Evolutionary conservation across 2,888 invertebrate species (phyloP).

Genomic region (Subacronicta megacephala): DNA sequence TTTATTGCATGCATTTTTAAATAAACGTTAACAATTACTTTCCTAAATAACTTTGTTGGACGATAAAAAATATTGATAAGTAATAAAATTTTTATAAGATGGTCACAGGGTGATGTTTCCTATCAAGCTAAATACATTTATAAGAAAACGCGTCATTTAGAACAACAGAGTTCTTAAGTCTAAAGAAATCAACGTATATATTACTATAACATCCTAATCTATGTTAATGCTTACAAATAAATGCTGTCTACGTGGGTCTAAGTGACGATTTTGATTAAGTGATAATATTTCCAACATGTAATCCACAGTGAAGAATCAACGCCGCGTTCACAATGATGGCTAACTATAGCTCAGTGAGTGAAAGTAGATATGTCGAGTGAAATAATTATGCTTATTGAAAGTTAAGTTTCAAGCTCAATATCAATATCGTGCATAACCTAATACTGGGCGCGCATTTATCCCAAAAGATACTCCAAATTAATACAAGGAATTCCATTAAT

Average conservation of each 20-base stretch:
- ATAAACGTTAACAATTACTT: conserved; percentile 79
- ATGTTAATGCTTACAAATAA: conserved; percentile 87
- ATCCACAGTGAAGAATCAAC: conserved; percentile 28
- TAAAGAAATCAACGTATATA: conserved; percentile 89
- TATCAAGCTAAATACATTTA: conserved; percentile 57
- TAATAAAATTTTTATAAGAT: conserved; percentile 51
- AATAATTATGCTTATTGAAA: conserved; percentile 25
- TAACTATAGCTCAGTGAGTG: not conserved
- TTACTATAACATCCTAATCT: conserved; percentile 87
- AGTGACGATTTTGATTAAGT: conserved; percentile 29
- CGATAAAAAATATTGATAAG: conserved; percentile 67
- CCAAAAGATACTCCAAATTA: not conserved
- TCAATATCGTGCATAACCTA: conserved; percentile 6
- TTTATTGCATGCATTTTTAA: conserved; percentile 86
- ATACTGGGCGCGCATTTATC: conserved; percentile 36
- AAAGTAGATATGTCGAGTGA: conserved; percentile 4
- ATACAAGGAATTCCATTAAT: not conserved
- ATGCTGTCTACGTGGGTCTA: conserved; percentile 83
- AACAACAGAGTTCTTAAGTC: conserved; percentile 84
- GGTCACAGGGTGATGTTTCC: conserved; percentile 55
- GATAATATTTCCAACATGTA: conserved; percentile 15
- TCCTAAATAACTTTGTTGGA: conserved; percentile 81
- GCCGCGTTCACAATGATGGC: conserved; percentile 14
- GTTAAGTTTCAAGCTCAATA: conserved; percentile 18
- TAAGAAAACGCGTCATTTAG: conserved; percentile 72